Conservation (phyloP, 2,888 invertebrate genomes). For the Hypselothyrea guttata region DNA sequence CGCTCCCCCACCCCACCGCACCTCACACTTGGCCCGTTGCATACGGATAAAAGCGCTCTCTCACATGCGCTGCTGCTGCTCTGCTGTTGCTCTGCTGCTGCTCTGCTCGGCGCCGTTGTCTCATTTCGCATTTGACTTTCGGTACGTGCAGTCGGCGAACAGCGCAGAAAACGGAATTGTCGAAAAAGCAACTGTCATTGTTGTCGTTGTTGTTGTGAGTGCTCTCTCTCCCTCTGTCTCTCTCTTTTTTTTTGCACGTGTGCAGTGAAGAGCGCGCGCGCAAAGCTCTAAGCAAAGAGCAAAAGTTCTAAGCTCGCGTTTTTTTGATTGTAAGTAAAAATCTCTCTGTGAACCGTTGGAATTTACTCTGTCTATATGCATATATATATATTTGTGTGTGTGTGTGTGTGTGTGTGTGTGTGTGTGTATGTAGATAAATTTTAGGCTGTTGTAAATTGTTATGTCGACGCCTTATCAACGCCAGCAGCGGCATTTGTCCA, state of each 20-base stretch:
- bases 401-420: constrained; percentile 7
- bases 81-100: constrained; percentile 11
- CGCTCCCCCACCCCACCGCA: neutral
- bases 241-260: constrained; percentile 43
- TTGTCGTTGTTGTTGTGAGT: constrained; percentile 25
- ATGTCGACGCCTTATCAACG: constrained; percentile 45
- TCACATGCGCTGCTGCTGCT: constrained; percentile 41
- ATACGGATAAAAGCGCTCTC: constrained; percentile 45
- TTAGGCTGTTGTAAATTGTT: constrained; percentile 11
- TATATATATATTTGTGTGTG: neutral
- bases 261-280: constrained; percentile 22
- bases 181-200: constrained; percentile 28
- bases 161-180: constrained; percentile 35
- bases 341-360: constrained; percentile 4
- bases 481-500: constrained; percentile 13
- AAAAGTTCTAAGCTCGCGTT: constrained; percentile 19
- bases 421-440: constrained; percentile 12
- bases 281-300: neutral
- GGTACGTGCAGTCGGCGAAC: constrained; percentile 63
- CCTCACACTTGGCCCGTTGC: constrained; percentile 17
- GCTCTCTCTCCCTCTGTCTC: constrained; percentile 14
- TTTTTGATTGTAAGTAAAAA: constrained; percentile 48
- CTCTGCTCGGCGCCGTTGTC: constrained; percentile 11
- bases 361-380: too few relatives aligned
- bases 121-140: constrained; percentile 77